Conservation (phyloP, 2,113 vertebrate genomes). For the Stigmatopora nigra region DNA sequence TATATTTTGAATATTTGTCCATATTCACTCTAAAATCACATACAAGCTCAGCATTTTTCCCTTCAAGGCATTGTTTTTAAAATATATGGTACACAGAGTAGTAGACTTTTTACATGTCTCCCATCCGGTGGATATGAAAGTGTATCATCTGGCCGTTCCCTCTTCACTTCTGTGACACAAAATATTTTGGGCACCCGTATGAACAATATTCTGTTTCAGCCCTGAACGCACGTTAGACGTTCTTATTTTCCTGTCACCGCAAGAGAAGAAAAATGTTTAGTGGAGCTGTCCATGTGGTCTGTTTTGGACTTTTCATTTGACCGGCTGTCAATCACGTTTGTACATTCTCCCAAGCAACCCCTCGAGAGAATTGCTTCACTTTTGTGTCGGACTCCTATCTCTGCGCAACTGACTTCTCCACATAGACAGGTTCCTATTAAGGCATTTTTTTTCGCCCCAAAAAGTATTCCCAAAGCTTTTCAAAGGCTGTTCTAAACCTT, state of each 20-base stretch:
- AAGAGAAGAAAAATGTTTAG: slow-evolving; percentile 30
- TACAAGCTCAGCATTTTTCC: neutral
- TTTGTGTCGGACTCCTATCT: slow-evolving; percentile 29
- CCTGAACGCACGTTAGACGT: slow-evolving; percentile 26
- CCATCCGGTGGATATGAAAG: neutral
- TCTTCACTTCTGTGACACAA: slow-evolving; percentile 24
- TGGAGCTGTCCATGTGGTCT: slow-evolving; percentile 29
- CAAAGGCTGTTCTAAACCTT: slow-evolving; percentile 44
- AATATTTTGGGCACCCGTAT: slow-evolving; percentile 14
- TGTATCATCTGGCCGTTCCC: neutral
- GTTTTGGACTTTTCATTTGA: slow-evolving; percentile 40
- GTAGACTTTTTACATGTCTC: neutral
- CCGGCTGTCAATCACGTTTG: slow-evolving; percentile 56
- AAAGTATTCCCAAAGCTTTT: slow-evolving; percentile 38
- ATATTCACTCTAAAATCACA: neutral
- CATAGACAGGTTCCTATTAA: slow-evolving; percentile 42
- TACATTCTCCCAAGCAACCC: slow-evolving; percentile 24
- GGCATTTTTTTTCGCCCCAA: slow-evolving; percentile 14
- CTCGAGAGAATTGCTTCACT: slow-evolving; percentile 39
- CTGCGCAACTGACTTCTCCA: slow-evolving; percentile 29
- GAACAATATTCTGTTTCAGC: slow-evolving; percentile 20
- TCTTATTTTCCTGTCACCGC: slow-evolving; percentile 27
- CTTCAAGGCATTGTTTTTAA: neutral
- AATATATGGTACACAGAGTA: slow-evolving; percentile 5
- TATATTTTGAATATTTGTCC: neutral